Conservation (phyloP, 2,113 vertebrate species). For the Epinephelus moara region DNA sequence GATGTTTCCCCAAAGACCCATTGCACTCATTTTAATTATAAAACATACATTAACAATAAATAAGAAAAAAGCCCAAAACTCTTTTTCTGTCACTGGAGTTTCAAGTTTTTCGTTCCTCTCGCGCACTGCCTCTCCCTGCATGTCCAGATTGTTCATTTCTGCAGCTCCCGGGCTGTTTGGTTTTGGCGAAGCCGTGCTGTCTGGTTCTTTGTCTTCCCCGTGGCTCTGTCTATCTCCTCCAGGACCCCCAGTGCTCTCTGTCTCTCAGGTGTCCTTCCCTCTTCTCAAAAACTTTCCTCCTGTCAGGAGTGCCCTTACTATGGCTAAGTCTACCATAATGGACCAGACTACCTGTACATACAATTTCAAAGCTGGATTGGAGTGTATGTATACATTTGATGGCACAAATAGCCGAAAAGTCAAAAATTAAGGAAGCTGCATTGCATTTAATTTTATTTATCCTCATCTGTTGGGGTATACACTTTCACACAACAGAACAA, state of each 20-base stretch:
- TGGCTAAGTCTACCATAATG: not conserved
- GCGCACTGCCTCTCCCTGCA: constrained; percentile 18
- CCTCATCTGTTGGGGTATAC: not conserved
- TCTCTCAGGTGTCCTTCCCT: constrained; percentile 36
- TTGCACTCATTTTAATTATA: too few species aligned
- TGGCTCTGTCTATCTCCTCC: constrained; percentile 51
- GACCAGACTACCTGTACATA: too few species aligned
- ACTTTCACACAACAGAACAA: not conserved
- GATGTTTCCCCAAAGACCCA: too few species aligned
- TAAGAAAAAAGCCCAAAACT: not conserved
- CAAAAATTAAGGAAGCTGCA: not conserved
- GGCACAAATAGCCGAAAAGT: not conserved
- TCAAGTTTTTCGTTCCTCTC: not conserved
- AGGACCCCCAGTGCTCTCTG: constrained; percentile 36
- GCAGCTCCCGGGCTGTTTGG: constrained; percentile 39
- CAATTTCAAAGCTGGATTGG: not conserved
- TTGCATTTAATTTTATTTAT: not conserved
- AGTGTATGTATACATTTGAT: not conserved
- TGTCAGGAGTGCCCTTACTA: not conserved
- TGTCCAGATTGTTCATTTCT: constrained; percentile 60
- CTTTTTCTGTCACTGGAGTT: not conserved
- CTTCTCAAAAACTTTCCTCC: not conserved
- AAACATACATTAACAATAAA: too few species aligned
- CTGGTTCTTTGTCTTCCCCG: constrained; percentile 43
- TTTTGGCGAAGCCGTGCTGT: constrained; percentile 22